Base-by-base conservation (phyloP, 2,888 invertebrate genomes). In the Agonopterix subpropinquella region DNA sequence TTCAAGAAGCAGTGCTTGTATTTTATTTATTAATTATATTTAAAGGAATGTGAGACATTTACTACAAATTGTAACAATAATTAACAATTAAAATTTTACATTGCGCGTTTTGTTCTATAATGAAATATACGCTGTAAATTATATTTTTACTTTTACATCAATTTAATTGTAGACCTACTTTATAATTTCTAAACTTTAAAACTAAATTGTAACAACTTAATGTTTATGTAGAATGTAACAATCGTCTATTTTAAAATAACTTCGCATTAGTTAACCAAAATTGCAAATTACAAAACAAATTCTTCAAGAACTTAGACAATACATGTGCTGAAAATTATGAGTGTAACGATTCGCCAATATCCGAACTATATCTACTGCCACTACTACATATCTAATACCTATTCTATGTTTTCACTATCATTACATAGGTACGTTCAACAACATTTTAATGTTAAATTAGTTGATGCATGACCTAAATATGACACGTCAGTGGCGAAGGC, bases 401-500 rank as follows among this genome's bases (percentile, higher is more conserved):
- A 64, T 56, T 49, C 61, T 59, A 65, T 55, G 54, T 56, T 59
- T 59, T 56, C 51, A 61, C 62, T 61, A 57, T 60, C 57, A 56
- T 61, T 53, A 39, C n/a, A n/a, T 39, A 39, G n/a, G n/a, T 39
- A 39, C 39, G 39, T 39, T 64, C 59, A 68, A 69, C 65, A 66
- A 66, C 59, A 62, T 54, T 58, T 54, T 48, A 44, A 51, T 44
- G 18, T 49, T 11, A 41, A 37, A 53, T 53, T 57, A 44, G 45
- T 47, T 37, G 49, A 37, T 44, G 39, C 53, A 59, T 51, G 46
- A 53, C 42, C 56, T 62, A 61, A 53, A 57, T 50, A 55, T 56
- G 55, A 55, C 52, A 52, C 47, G 47, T 41, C 44, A 37, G 49
- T 52, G 51, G 56, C 55, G 52, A 53, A 62, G 59, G 59, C 57